Evolutionary conservation across 2,888 invertebrate species (phyloP), one percentile per base, ranked within the genome.

Genomic region (Caenorhabditis parvicauda): DNA sequence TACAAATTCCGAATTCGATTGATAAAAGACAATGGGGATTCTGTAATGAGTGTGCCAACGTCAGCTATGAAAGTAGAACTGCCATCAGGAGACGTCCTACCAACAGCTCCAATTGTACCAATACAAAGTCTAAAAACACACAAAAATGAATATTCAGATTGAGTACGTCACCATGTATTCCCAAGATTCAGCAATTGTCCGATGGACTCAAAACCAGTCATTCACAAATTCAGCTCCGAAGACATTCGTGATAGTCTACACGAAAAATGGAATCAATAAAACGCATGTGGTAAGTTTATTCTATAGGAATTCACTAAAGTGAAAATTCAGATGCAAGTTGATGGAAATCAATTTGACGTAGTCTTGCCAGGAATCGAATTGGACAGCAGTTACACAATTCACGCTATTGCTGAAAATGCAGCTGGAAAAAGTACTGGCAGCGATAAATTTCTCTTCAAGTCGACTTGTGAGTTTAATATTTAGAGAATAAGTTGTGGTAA

Each of bases 341-440:
- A 63, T 32, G 63, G 56, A 37, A 35, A 41, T 6, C 54, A 59
- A 37, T 56, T 39, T 32, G 64, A 69, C 19, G 49, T 61, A 25
- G 48, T 66, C 24, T 47, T 75, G 12, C 57, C 52, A 6, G 69
- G 62, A n/a, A 54, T 77, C 19, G 37, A 47, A n/a, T 47, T 65
- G 27, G 63, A 68, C 45, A 59, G 59, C 21, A 54, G 64, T 9
- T 77, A 77, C 52, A 41, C 59, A 6, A 57, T 75, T 12, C 53
- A 54, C 6, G 61, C 72, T 12, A 49, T 64, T 14, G 76, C 77
- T 3, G 72, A 70, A 45, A 77, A 77, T 42, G 49, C 57, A 14
- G 73, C 67, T 24, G 74, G 76, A 50, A 59, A 65, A 42, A 72
- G 72, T 54, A 48, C 62, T 27, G 52, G 50, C 24, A 75, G 75